phyloP scores from a whole-genome alignment of 2,888 invertebrate genomes.

The Syritta pipiens region DNA sequence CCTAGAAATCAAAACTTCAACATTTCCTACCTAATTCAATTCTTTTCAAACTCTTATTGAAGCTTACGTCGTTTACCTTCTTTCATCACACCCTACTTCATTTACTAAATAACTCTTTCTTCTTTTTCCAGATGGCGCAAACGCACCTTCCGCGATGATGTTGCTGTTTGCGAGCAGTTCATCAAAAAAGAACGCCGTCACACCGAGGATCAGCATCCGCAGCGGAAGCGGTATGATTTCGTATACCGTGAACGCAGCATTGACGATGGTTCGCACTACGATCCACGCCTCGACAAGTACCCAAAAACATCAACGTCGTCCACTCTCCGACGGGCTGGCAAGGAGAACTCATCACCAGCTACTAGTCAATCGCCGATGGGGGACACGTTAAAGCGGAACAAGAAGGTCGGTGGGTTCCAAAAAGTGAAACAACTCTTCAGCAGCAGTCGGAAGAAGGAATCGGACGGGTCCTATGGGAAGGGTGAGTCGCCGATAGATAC shows the following conservation, averaged over 20 bases:
- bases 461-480: slow-evolving; percentile 74
- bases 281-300: slow-evolving; percentile 83
- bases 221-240: slow-evolving; percentile 81
- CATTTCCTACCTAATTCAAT: no score
- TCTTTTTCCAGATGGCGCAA: slow-evolving; percentile 77
- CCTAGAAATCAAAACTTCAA: no score
- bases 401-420: slow-evolving; percentile 86
- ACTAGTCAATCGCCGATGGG: slow-evolving; percentile 53
- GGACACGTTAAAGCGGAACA: slow-evolving; percentile 79
- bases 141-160: slow-evolving; percentile 83
- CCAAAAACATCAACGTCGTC: slow-evolving; percentile 80
- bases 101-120: not conserved
- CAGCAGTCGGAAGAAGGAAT: slow-evolving; percentile 79
- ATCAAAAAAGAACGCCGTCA: slow-evolving; percentile 87
- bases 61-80: no score
- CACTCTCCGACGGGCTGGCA: slow-evolving; percentile 73
- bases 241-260: slow-evolving; percentile 82
- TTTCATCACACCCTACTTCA: not conserved
- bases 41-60: no score
- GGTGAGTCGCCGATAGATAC: slow-evolving; percentile 61
- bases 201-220: slow-evolving; percentile 82
- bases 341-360: slow-evolving; percentile 50
- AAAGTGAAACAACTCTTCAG: slow-evolving; percentile 89
- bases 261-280: slow-evolving; percentile 85
- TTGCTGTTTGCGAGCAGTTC: slow-evolving; percentile 84